Percentiles rank a stretch among this genome's conserved stretches.
Conservation (phyloP, 2,797 vertebrate genomes). For the Anniella stebbinsi region DNA sequence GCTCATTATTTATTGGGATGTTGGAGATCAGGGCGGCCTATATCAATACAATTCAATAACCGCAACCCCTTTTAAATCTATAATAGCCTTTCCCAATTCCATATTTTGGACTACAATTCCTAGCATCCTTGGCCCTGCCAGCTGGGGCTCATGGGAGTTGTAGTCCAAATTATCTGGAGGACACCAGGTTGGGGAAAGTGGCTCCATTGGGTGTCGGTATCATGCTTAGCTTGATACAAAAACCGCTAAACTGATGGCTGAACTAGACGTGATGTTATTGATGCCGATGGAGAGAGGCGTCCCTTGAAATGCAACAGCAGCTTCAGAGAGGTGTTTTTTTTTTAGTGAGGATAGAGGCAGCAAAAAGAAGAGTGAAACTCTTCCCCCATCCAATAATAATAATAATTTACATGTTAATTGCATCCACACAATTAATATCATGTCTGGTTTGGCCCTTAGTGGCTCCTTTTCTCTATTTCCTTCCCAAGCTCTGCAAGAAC, state of each 20-base stretch:
- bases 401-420: neutral
- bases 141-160: too few species aligned
- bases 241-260: neutral
- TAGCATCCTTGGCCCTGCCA: too few species aligned
- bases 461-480: neutral
- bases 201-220: neutral
- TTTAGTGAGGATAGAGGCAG: neutral
- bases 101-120: too few species aligned
- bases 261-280: neutral
- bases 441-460: too few species aligned
- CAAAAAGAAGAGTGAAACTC: neutral
- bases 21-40: too few species aligned
- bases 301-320: too few species aligned
- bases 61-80: neutral
- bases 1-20: too few species aligned
- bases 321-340: neutral
- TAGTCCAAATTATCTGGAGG: too few species aligned
- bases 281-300: accelerated
- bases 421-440: neutral
- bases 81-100: too few species aligned
- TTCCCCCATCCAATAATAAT: too few species aligned
- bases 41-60: too few species aligned
- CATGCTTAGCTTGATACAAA: neutral
- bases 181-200: too few species aligned
- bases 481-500: neutral